Base-by-base conservation (phyloP, 2,888 invertebrate genomes). In the Diogma glabrata region DNA sequence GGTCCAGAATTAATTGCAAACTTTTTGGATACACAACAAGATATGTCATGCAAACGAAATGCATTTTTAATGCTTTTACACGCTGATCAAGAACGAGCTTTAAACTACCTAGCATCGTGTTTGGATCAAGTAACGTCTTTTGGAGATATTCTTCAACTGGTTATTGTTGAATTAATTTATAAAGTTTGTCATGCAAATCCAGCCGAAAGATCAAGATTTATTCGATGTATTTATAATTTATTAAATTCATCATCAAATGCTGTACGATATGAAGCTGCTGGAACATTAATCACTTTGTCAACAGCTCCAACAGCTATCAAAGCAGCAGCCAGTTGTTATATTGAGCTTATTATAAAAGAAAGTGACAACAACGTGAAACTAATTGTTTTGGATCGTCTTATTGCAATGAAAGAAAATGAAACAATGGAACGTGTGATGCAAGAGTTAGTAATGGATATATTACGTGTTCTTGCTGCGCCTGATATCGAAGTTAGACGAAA, bases 281-380 rank as follows among this genome's bases (percentile, higher is more conserved):
- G 97, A 33, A 99, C 99, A 6, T 77, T 99, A 51, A 89, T 97
- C 52, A 99, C 97, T 0, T 76, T 99, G 10, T 95, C 95, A n/a
- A 87, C 82, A 63, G 97, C 96, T 2, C 97, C 99, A 2, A 94
- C 97, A 9, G 97, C 99, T 7, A 88, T 99, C 56, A 92, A 90
- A 80, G 94, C 94, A 24, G 99, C 99, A 1, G 97, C 97, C 3
- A 87, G 87, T 33, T 95, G 96, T 70, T 99, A 99, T 72, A 97
- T 99, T 63, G 99, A 99, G 65, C 73, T 99, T 59, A 93, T 99
- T 55, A 88, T 97, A n/a, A 99, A 97, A 70, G 99, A 99, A 69
- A 95, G 95, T 70, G 99, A 99, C 71, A 99, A 99, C 73, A 99
- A 99, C 74, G 97, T 99, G 14, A 99, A 99, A 73, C 75, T 99